Evolutionary conservation across 2,113 vertebrate species (phyloP).

Genomic region (Callionymus lyra): DNA sequence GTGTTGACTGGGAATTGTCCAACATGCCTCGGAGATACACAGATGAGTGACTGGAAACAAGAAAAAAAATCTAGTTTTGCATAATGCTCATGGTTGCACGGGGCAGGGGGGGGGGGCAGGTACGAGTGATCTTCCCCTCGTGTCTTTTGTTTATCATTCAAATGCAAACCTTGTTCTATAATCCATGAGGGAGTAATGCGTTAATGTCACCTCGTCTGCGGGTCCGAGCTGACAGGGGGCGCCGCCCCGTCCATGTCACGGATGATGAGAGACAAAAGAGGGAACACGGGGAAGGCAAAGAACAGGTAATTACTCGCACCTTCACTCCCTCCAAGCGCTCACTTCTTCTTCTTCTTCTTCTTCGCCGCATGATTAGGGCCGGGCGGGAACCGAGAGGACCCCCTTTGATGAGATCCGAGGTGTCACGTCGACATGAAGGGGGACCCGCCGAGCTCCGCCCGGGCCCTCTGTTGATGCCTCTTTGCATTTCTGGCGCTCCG

Average conservation of each 20-base stretch:
- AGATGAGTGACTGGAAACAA: slow-evolving; percentile 50
- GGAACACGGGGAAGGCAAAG: slow-evolving; percentile 21
- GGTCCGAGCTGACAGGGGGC: slow-evolving; percentile 52
- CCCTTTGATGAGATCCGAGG: slow-evolving; percentile 48
- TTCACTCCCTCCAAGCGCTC: slow-evolving; percentile 44
- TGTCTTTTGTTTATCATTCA: slow-evolving; percentile 74
- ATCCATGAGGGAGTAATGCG: slow-evolving; percentile 69
- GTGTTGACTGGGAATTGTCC: slow-evolving; percentile 62
- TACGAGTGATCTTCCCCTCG: slow-evolving; percentile 47
- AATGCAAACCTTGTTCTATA: slow-evolving; percentile 71
- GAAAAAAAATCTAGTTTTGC: slow-evolving; percentile 58
- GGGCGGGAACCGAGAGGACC: slow-evolving; percentile 32
- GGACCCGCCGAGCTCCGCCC: neutral
- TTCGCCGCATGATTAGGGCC: slow-evolving; percentile 61
- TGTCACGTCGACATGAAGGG: slow-evolving; percentile 43
- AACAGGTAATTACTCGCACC: slow-evolving; percentile 67
- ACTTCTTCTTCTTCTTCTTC: too few species aligned
- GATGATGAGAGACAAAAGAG: slow-evolving; percentile 48
- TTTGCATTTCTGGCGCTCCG: slow-evolving; percentile 29
- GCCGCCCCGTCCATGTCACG: slow-evolving; percentile 23
- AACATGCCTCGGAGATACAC: slow-evolving; percentile 66
- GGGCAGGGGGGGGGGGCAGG: slow-evolving; percentile 22
- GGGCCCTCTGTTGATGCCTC: too few species aligned
- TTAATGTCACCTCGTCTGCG: slow-evolving; percentile 53
- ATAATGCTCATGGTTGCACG: slow-evolving; percentile 47